Evolutionary conservation across 2,797 vertebrate species (phyloP), one percentile per base, ranked within the genome.

Genomic region (Sebastes matsubarae): DNA sequence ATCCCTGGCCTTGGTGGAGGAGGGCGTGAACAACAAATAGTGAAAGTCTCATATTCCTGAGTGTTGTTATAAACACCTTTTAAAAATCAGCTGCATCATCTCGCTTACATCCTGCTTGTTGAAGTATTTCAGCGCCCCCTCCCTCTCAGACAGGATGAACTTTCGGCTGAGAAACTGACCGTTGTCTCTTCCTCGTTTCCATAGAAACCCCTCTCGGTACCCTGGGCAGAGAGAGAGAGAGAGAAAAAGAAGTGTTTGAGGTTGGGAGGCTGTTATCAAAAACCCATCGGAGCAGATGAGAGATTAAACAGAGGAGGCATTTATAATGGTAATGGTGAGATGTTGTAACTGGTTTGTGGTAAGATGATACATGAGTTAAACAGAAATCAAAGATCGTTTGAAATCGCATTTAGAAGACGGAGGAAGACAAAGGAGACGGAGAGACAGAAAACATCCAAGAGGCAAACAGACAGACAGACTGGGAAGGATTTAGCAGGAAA

Each of bases 171-270:
- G 78, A 89, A 99, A 99, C 58, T 99, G 98, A 58, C 98, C 97
- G 0, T 99, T 99, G 96, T 99, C 98, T 0, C 98, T 93, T 67
- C 98, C 98, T 25, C 98, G 96, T 95, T 99, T 99, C 97, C 98
- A 99, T 90, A 99, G 97, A 81, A 98, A 96, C 72, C 98, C 98
- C 94, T 99, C 98, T 80, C 98, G 94, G 95, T 99, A 99, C 14
- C 98, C 98, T 99, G 93, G 72, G 59, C 34, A 72, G 54, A 82
- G 71, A 83, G n/a, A 55, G 29, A 50, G 14, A 61, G 57, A 18
- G 25, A 8, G 2, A 32, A 11, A 22, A 68, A 10, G 38, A 50
- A 27, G 5, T 70, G 75, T 60, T 71, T 83, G 74, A 29, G 54
- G 71, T 58, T 75, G 32, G 67, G 55, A 65, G 20, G 55, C 36